Conservation (phyloP, 2,797 vertebrate genomes). For the Myotis daubentonii region DNA sequence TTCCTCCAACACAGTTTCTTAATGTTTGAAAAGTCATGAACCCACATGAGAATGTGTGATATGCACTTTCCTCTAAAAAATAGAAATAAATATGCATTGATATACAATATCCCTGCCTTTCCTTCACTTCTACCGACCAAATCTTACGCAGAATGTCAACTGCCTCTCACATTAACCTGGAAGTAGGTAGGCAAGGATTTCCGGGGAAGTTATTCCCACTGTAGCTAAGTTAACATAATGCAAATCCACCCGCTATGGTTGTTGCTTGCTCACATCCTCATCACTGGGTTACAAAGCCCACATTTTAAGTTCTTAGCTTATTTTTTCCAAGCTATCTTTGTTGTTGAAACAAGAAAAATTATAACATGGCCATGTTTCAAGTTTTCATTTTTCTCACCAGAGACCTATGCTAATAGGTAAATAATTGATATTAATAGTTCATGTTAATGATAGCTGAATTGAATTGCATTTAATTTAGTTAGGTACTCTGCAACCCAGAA, state of each 20-base stretch:
- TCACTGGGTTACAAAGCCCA: not conserved
- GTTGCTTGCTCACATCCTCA: not conserved
- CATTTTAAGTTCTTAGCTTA: not conserved
- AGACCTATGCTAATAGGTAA: not conserved
- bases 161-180: not conserved
- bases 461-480: not conserved
- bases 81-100: not conserved
- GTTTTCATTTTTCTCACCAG: not conserved
- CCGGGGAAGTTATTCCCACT: not conserved
- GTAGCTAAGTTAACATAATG: not conserved
- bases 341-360: constrained; percentile 2
- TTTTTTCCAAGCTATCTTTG: not conserved
- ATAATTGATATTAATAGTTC: not conserved
- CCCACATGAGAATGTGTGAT: not conserved
- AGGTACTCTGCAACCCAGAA: not conserved
- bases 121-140: not conserved
- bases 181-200: not conserved
- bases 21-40: not conserved
- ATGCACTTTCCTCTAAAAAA: not conserved
- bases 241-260: not conserved
- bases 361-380: not conserved
- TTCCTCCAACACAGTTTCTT: constrained; percentile 22
- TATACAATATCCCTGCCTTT: not conserved
- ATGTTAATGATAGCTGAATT: not conserved
- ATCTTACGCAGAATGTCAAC: not conserved